These are phyloP conservation scores for Tetrao urogallus DNA, from an alignment of 2,113 vertebrate genomes.

Conservation along the genomic window DNA sequence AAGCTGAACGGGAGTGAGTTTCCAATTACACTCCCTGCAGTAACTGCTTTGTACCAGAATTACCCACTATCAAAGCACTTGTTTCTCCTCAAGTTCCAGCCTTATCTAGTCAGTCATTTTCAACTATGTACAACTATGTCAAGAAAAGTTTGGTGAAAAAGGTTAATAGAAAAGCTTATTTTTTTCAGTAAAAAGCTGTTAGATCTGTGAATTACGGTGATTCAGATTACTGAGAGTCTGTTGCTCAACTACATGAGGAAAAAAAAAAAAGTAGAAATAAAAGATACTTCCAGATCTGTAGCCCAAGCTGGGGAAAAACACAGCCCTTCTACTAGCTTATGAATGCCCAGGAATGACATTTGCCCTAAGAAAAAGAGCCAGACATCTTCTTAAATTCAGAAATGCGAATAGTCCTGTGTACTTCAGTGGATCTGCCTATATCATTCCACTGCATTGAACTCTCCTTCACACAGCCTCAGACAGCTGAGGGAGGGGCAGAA, in stretches of 20 bases:
- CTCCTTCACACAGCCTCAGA: background rate
- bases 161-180: background rate
- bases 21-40: background rate
- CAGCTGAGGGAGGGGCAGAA: background rate
- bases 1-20: rapidly evolving
- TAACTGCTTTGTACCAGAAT: background rate
- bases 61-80: background rate
- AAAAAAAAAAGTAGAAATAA: background rate
- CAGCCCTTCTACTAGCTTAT: background rate
- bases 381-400: background rate
- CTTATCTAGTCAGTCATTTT: background rate
- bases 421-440: background rate
- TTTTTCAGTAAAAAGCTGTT: background rate
- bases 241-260: background rate
- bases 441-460: background rate
- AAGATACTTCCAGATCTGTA: background rate
- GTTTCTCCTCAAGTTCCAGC: background rate
- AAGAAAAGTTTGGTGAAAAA: background rate
- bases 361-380: background rate
- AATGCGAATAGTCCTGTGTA: background rate
- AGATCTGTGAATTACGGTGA: background rate
- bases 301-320: background rate
- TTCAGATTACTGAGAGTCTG: background rate
- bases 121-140: background rate
- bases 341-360: background rate